A percentile compares a stretch with the other conserved stretches of the same genome.
phyloP scores from a whole-genome alignment of 2,888 invertebrate species.

The Nipponacmea schrenckii region DNA sequence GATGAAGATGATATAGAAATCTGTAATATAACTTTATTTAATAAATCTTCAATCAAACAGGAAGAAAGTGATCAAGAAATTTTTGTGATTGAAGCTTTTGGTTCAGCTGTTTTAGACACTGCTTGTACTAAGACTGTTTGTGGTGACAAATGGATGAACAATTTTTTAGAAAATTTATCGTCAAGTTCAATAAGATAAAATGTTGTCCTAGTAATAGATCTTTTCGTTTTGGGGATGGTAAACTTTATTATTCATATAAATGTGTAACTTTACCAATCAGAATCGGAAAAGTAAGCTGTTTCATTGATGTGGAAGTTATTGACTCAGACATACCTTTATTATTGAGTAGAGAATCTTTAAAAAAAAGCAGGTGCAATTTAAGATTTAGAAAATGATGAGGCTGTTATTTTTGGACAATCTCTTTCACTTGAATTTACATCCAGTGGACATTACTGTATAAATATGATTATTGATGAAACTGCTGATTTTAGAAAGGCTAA shows the following conservation, averaged over 20 bases:
- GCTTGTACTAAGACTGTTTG: too few species aligned
- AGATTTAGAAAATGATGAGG: constrained; percentile 20
- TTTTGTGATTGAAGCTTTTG: too few species aligned
- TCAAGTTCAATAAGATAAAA: background rate
- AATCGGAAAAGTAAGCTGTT: constrained; percentile 15
- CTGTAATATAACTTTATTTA: background rate
- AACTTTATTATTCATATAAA: constrained; percentile 2
- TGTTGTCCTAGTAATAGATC: background rate
- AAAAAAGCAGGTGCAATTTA: constrained; percentile 19
- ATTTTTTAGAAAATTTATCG: background rate
- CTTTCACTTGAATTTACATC: constrained; percentile 22
- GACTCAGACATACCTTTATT: constrained; percentile 21
- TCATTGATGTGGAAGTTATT: constrained; percentile 22
- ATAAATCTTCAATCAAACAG: too few species aligned
- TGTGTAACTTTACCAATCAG: constrained; percentile 19
- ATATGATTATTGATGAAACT: background rate
- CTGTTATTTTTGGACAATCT: constrained; percentile 19
- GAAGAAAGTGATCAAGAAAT: too few species aligned
- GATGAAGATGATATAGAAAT: too few species aligned
- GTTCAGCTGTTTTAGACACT: too few species aligned
- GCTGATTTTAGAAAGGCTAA: background rate
- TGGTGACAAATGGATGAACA: background rate
- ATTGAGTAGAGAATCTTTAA: constrained; percentile 23
- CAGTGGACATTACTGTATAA: constrained; percentile 29
- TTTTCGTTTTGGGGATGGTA: constrained; percentile 26